These are phyloP conservation scores for Neogobius melanostomus DNA, from an alignment of 2,113 vertebrate genomes.

Conservation along the genomic window DNA sequence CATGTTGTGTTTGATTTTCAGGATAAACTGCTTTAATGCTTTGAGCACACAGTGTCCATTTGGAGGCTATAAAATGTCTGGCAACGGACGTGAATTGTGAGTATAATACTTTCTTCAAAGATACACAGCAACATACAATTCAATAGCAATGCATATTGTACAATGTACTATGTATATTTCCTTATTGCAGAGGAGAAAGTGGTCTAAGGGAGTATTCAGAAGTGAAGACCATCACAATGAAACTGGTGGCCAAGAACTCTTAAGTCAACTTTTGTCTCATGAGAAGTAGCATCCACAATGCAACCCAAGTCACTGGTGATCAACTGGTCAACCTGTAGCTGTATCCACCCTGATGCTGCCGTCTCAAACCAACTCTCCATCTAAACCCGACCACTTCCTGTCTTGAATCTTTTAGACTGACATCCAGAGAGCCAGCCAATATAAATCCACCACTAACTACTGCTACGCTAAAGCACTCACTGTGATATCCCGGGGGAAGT, in stretches of 20 bases:
- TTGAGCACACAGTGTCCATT: conserved; percentile 98
- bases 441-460: conserved; percentile 72
- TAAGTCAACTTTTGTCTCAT: conserved; percentile 70
- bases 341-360: conserved; percentile 50
- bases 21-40: conserved; percentile 99
- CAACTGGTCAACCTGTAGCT: conserved; percentile 52
- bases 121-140: conserved; percentile 26
- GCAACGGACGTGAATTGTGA: conserved; percentile 99
- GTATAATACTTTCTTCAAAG: conserved; percentile 65
- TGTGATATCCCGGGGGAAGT: conserved; percentile 60
- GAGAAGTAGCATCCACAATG: conserved; percentile 53
- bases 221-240: conserved; percentile 97
- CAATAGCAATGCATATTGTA: not conserved
- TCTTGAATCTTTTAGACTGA: conserved; percentile 46
- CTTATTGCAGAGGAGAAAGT: conserved; percentile 84
- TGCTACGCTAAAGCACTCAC: conserved; percentile 77
- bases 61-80: conserved; percentile 99
- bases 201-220: conserved; percentile 95
- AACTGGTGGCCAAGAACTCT: conserved; percentile 93
- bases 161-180: conserved; percentile 29
- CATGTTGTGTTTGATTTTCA: conserved; percentile 74
- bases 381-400: conserved; percentile 41
- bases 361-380: conserved; percentile 35
- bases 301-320: conserved; percentile 32
- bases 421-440: conserved; percentile 50